Base-by-base conservation (phyloP, 1,140 invertebrate genomes). In the Melanaphis sacchari region DNA sequence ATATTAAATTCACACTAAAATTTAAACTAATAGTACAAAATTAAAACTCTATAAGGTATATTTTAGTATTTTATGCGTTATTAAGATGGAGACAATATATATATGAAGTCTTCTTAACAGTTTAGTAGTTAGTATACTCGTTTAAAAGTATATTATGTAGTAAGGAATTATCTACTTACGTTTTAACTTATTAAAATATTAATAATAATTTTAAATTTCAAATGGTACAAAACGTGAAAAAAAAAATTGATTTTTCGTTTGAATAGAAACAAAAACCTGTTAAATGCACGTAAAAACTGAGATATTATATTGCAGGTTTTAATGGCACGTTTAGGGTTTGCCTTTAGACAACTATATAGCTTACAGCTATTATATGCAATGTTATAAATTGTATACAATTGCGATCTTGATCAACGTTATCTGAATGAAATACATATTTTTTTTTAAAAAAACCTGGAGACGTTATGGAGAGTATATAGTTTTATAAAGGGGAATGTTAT, bases 391-490 rank as follows among this genome's bases (percentile, higher is more conserved):
- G 21, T 38, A 54, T 54, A 89, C 88, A 54, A 54, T 89, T 54
- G 49, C 22, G 46, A 54, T 89, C 49, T 54, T 40, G 88, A 89
- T 89, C 88, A 89, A 89, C 49, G 88, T 52, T 90, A 41, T 15
- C 1, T 54, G 89, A 90, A 90, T 59, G 54, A 66, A 90, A 90
- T 90, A 66, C 41, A 90, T 90, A 90, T 89, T 89, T 89, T 36
- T 89, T 89, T 89, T 36, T 26, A 22, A 66, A 66, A 90, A 90
- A 90, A 40, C 7, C 11, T 31, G n/a, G 26, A 54, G 38, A 8
- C n/a, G 41, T 90, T 66, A 66, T 90, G 40, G 49, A 89, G 38
- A 54, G 26, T 54, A 59, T 90, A 90, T 31, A 41, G 38, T 2
- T n/a, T 66, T 43, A 38, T 66, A 90, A 90, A 90, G 52, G 89